A percentile compares a stretch with the other conserved stretches of the same genome.
Conservation (phyloP, 1,140 invertebrate genomes). For the Sitophilus oryzae region DNA sequence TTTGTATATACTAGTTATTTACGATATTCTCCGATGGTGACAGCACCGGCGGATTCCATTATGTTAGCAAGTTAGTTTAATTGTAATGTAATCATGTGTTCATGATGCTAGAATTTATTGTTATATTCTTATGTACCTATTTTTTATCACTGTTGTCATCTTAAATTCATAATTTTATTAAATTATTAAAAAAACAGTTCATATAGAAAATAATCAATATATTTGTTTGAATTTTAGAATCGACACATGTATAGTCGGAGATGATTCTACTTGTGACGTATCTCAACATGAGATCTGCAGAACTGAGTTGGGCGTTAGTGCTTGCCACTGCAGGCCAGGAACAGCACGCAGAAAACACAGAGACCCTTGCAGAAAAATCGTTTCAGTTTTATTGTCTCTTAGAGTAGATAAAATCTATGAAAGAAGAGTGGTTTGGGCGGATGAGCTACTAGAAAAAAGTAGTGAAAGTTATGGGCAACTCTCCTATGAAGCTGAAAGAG, state of each 20-base stretch:
- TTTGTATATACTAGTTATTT: no score
- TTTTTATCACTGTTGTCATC: no score
- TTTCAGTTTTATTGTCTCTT: conserved; percentile 72
- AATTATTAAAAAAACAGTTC: no score
- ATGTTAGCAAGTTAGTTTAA: no score
- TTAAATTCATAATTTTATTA: not conserved
- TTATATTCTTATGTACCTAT: no score
- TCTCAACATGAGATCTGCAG: conserved; percentile 81
- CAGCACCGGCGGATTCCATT: no score
- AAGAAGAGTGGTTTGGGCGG: conserved; percentile 67
- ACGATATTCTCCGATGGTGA: no score
- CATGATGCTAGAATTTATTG: no score
- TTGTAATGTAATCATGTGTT: no score
- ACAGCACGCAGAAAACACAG: conserved; percentile 72
- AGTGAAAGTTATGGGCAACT: conserved; percentile 77
- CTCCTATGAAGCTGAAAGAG: conserved; percentile 75
- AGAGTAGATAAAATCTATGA: conserved; percentile 80
- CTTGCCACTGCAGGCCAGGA: conserved; percentile 81
- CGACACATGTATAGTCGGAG: conserved; percentile 90
- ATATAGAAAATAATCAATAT: not conserved
- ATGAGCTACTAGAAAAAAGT: conserved; percentile 63
- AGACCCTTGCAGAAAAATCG: conserved; percentile 72
- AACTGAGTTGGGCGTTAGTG: conserved; percentile 84
- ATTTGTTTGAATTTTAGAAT: conserved; percentile 52
- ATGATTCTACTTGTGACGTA: conserved; percentile 84